Base-by-base conservation (phyloP, 2,797 vertebrate genomes). In the Malacoctenus gilli region DNA sequence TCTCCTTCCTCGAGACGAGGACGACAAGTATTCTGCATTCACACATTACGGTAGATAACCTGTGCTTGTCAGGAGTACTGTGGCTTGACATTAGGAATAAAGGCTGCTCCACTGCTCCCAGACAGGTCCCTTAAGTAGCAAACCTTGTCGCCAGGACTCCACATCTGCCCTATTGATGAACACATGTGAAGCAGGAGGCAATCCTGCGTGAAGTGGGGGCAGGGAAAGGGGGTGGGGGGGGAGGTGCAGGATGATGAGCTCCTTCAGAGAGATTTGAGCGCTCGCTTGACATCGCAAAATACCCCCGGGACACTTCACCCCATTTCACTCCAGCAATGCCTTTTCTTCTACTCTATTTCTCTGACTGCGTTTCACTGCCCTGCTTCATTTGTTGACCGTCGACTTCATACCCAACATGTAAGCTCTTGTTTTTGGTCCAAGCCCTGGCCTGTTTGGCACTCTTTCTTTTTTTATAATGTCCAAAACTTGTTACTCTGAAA, bases 91-190 rank as follows among this genome's bases (percentile, higher is more conserved):
- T 25, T 61, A 62, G 52, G 48, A 71, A 65, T 68, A 61, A 68
- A 74, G 62, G 38, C 56, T 14, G 70, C 63, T 72, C 35, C 32
- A 1, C 28, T 72, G 75, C 67, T 66, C 72, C 57, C 35, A 60
- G 61, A 68, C 46, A 44, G 56, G 68, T 83, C 78, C 77, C 79
- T 76, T 73, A 88, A 89, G 85, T 90, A 80, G 64, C 80, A 85
- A 87, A 84, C 68, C 81, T 72, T 85, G 84, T 87, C 73, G 22
- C 67, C 52, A 60, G 67, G 72, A 68, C 65, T 80, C 57, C 59
- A 68, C 70, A 69, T 84, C 82, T 78, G 72, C 47, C 57, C 79
- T 72, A 80, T 85, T 84, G 85, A 89, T 83, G 83, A 88, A 64
- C 77, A 72, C 36, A 47, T 84, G 59, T 73, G 73, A 79, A 75